These are phyloP conservation scores for Nemoura dubitans DNA, from an alignment of 2,888 invertebrate genomes.

Conservation along the genomic window DNA sequence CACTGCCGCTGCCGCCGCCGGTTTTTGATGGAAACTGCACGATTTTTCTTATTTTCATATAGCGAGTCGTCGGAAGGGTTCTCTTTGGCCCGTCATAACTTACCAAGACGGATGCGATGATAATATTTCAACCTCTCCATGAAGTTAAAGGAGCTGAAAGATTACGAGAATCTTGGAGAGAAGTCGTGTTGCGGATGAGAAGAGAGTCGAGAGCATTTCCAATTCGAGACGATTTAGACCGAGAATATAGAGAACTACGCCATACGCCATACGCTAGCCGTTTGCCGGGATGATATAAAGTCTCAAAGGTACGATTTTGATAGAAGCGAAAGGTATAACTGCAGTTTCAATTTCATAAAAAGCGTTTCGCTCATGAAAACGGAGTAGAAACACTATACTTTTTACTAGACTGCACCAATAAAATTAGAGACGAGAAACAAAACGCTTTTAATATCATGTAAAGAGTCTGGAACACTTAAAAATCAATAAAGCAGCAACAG, in stretches of 20 bases:
- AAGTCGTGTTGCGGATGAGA: background rate
- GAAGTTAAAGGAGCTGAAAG: background rate
- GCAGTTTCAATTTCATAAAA: background rate
- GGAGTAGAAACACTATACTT: background rate
- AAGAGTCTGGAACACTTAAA: background rate
- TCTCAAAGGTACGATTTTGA: background rate
- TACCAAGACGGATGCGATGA: background rate
- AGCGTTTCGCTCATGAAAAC: background rate
- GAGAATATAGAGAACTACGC: background rate
- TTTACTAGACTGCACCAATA: background rate
- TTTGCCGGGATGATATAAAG: background rate
- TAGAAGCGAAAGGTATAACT: background rate
- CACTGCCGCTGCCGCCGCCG: too few species aligned
- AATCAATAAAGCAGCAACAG: slow-evolving; percentile 3
- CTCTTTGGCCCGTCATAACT: background rate
- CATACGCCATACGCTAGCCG: background rate
- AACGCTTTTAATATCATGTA: background rate
- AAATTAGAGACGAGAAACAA: background rate
- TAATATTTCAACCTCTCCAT: slow-evolving; percentile 7
- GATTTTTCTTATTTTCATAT: background rate
- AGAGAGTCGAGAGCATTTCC: background rate
- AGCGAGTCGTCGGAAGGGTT: background rate
- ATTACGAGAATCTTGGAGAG: background rate
- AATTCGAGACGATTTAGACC: background rate
- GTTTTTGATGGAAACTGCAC: background rate